A percentile compares a stretch with the other conserved stretches of the same genome.
Conservation (phyloP, 2,888 invertebrate genomes). For the Bombylius discolor region DNA sequence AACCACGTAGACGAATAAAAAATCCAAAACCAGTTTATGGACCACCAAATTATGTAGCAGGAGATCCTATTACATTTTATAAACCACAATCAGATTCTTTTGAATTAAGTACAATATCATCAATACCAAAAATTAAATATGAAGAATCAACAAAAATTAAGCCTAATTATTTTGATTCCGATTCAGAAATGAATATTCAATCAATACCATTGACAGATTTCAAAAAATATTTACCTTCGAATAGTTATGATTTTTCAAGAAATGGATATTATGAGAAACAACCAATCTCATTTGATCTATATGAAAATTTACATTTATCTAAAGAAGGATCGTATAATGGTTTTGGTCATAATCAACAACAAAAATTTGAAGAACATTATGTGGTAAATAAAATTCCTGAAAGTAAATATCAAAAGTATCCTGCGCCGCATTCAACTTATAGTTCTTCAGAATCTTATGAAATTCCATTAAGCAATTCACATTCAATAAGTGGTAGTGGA, state of each 20-base stretch:
- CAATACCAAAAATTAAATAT: neutral
- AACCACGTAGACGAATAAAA: slow-evolving; percentile 21
- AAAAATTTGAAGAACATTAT: neutral
- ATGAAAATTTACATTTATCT: slow-evolving; percentile 12
- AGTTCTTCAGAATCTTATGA: neutral
- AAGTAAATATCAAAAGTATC: neutral
- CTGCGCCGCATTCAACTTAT: neutral
- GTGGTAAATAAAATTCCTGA: neutral
- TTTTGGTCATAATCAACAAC: neutral
- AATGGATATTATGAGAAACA: slow-evolving; percentile 22
- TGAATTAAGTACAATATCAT: neutral
- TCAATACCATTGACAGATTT: slow-evolving; percentile 21
- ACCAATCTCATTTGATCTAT: slow-evolving; percentile 29
- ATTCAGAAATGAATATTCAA: slow-evolving; percentile 12
- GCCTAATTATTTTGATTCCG: slow-evolving; percentile 1
- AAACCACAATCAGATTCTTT: slow-evolving; percentile 14
- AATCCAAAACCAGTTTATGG: slow-evolving; percentile 24
- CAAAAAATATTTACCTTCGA: neutral
- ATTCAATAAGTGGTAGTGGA: neutral
- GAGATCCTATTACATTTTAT: slow-evolving; percentile 17
- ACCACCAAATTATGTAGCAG: slow-evolving; percentile 19
- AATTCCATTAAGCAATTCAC: neutral
- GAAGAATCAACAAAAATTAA: neutral
- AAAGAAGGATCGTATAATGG: neutral
- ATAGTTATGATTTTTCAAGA: neutral